A percentile compares a stretch with the other conserved stretches of the same genome.
Conservation (phyloP, 2,888 invertebrate species). For the Pemphredon lugubris region DNA sequence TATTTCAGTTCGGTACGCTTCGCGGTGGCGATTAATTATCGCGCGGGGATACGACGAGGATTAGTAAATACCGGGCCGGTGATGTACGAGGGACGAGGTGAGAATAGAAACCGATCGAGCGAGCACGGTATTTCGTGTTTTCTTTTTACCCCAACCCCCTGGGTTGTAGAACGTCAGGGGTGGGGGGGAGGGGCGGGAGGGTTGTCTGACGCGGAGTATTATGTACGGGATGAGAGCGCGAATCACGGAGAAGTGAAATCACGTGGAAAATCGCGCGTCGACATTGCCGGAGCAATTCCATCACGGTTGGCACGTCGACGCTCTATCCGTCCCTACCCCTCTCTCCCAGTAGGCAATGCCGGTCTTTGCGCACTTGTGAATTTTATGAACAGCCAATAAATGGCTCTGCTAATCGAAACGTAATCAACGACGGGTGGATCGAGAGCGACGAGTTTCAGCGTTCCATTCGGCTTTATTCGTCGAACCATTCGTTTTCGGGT, state of each 20-base stretch:
- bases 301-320: conserved; percentile 56
- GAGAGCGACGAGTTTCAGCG: conserved; percentile 20
- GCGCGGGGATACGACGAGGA: background rate
- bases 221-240: conserved; percentile 45
- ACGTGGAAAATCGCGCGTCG: conserved; percentile 56
- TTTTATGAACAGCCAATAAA: conserved; percentile 58
- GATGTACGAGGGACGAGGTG: background rate
- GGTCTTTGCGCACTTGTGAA: conserved; percentile 27
- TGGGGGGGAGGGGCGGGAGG: conserved; percentile 25
- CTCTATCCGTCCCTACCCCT: conserved; percentile 22
- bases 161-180: background rate
- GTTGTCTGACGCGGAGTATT: too few relatives aligned
- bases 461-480: background rate
- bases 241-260: conserved; percentile 56
- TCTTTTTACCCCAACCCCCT: background rate
- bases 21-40: background rate
- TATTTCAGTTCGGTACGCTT: too few relatives aligned
- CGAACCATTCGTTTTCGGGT: background rate
- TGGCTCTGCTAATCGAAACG: conserved; percentile 48
- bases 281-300: conserved; percentile 56
- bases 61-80: background rate
- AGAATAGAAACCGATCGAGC: conserved; percentile 8
- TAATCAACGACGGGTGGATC: conserved; percentile 34
- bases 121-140: conserved; percentile 18
- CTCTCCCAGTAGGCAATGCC: background rate